phyloP scores from a whole-genome alignment of 1,140 invertebrate species.

The Saccostrea echinata region DNA sequence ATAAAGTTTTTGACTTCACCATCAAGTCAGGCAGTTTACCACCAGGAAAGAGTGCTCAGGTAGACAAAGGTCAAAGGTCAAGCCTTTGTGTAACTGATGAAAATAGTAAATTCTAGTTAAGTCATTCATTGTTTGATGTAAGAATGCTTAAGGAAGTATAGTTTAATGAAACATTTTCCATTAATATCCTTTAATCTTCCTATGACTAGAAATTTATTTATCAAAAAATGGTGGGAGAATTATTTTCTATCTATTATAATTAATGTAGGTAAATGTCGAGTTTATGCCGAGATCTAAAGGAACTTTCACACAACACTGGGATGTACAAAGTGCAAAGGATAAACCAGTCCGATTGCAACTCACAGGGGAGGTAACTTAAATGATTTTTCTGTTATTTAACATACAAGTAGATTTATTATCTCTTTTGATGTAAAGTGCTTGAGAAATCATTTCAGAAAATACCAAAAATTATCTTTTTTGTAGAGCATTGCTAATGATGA shows the following conservation, averaged over 20 bases:
- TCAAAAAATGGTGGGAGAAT: not conserved
- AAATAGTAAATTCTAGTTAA: not conserved
- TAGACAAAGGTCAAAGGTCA: conserved; percentile 25
- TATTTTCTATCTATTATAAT: not conserved
- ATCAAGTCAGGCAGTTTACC: conserved; percentile 35
- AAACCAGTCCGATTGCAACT: conserved; percentile 36
- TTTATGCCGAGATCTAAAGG: conserved; percentile 50
- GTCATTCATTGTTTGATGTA: not conserved
- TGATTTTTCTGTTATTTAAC: not conserved
- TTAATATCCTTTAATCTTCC: not conserved
- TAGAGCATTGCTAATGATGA: conserved; percentile 6
- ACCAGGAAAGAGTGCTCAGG: conserved; percentile 41
- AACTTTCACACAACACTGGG: conserved; percentile 47
- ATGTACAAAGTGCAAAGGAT: conserved; percentile 34
- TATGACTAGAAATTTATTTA: not conserved
- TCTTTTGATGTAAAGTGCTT: not conserved
- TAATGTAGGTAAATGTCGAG: conserved; percentile 38
- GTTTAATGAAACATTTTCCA: not conserved
- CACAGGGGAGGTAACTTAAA: conserved; percentile 17
- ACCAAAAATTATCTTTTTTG: not conserved
- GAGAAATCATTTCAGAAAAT: not conserved
- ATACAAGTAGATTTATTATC: not conserved
- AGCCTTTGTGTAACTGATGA: not conserved
- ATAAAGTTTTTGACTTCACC: conserved; percentile 51
- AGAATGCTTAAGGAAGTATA: not conserved